phyloP scores from a whole-genome alignment of 1,140 invertebrate genomes.

The Hesperophylax magnus region DNA sequence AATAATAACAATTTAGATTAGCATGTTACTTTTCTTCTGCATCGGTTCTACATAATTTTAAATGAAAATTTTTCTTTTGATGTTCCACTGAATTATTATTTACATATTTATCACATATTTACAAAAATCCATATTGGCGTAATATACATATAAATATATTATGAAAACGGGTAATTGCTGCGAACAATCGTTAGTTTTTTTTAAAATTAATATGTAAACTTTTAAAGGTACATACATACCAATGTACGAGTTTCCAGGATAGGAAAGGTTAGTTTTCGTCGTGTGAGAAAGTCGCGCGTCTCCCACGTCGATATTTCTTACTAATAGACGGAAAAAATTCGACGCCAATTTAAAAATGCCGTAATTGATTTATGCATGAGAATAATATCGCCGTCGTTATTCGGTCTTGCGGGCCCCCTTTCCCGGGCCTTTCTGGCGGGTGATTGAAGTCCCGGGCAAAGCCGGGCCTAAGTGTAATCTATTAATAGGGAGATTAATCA shows the following conservation, averaged over 20 bases:
- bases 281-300: not conserved
- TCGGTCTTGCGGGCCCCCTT: not conserved
- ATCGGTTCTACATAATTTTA: no score
- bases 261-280: not conserved
- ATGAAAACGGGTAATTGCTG: no score
- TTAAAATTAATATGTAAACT: no score
- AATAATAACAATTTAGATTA: no score
- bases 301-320: not conserved
- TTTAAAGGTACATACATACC: no score
- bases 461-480: not conserved
- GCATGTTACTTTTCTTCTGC: no score
- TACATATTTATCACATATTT: no score
- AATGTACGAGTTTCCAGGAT: not conserved
- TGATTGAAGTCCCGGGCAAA: not conserved
- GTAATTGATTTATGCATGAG: constrained; percentile 34
- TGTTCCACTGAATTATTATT: no score
- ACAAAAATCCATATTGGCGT: no score
- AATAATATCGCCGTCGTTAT: not conserved
- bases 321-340: constrained; percentile 16
- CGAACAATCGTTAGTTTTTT: no score
- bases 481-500: constrained; percentile 16
- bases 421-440: not conserved
- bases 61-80: no score
- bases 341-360: constrained; percentile 17
- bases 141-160: no score